Conservation (phyloP, 2,888 invertebrate genomes). For the Rugalucina vietnamica region DNA sequence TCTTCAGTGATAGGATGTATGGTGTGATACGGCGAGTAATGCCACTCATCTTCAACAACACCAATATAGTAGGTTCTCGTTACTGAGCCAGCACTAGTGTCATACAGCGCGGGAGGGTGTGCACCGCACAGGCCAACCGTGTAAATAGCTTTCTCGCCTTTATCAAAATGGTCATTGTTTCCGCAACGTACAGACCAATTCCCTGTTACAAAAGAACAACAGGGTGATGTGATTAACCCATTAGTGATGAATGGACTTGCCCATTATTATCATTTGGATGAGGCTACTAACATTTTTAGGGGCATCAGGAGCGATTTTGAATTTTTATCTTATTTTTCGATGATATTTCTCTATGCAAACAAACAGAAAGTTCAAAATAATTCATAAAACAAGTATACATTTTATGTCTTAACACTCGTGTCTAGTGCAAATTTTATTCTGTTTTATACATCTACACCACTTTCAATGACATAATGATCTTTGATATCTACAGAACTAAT, state of each 20-base stretch:
- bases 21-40: constrained; percentile 53
- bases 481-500: no score
- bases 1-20: constrained; percentile 50
- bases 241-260: no score
- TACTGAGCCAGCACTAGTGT: constrained; percentile 21
- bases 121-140: constrained; percentile 46
- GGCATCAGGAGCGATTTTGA: no score
- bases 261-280: no score
- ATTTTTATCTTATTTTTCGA: no score
- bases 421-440: no score
- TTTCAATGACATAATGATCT: no score
- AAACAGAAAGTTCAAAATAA: neutral
- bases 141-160: constrained; percentile 56
- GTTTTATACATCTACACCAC: no score
- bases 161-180: constrained; percentile 54
- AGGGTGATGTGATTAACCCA: no score
- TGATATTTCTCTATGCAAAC: neutral
- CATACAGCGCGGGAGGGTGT: neutral
- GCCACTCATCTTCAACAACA: constrained; percentile 57
- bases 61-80: constrained; percentile 53
- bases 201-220: no score
- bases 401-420: no score
- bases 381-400: neutral
- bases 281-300: no score
- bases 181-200: constrained; percentile 56